Evolutionary conservation across 1,140 invertebrate species (phyloP).

Genomic region (Pseudomyrmex sp.): DNA sequence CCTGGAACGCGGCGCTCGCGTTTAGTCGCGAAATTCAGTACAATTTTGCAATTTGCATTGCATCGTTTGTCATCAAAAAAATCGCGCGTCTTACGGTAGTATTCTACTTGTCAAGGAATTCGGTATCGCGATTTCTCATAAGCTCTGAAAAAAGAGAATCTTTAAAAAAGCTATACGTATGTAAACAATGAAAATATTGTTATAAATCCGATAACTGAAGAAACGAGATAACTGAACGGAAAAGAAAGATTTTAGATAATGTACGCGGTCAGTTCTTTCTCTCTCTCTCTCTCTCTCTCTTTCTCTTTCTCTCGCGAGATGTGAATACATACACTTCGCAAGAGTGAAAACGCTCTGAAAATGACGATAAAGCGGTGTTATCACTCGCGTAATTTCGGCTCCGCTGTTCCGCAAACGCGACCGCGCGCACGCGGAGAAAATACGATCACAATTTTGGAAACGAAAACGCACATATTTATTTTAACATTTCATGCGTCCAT

Average conservation of each 20-base stretch:
- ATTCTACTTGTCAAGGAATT: background rate
- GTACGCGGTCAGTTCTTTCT: background rate
- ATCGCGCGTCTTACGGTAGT: background rate
- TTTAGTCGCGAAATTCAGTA: conserved; percentile 68
- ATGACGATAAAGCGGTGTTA: conserved; percentile 33
- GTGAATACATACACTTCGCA: background rate
- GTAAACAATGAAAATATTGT: conserved; percentile 3
- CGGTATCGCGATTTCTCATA: background rate
- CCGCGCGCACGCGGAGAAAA: conserved; percentile 13
- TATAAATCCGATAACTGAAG: background rate
- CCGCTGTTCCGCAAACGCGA: background rate
- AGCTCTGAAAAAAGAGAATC: background rate
- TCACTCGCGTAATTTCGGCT: conserved; percentile 13
- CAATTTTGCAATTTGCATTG: conserved; percentile 71
- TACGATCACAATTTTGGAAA: conserved; percentile 47
- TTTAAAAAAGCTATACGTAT: background rate
- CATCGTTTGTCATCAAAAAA: conserved; percentile 61
- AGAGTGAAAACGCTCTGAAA: conserved; percentile 15
- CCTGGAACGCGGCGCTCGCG: conserved; percentile 11
- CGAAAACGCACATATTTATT: conserved; percentile 59
- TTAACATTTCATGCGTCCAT: conserved; percentile 54
- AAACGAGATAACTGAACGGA: background rate
- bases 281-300: too few relatives aligned
- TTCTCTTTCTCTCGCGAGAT: background rate
- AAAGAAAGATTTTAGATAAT: background rate